These are phyloP conservation scores for Amphibalanus amphitrite DNA, from an alignment of 1,140 invertebrate species.

Conservation along the genomic window DNA sequence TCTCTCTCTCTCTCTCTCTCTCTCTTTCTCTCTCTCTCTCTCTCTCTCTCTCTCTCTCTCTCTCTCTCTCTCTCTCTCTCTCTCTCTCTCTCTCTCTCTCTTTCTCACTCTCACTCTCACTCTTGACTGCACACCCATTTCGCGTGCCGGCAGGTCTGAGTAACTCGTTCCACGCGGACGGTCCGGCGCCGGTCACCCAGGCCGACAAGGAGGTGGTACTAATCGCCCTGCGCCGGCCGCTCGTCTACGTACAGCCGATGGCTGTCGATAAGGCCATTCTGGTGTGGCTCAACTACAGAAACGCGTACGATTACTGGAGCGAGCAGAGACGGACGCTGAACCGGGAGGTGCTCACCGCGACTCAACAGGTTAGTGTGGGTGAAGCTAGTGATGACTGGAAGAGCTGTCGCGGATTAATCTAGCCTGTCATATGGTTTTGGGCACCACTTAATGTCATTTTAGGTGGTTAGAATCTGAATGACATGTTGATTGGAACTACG, in stretches of 20 bases:
- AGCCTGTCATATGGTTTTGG: not conserved
- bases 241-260: constrained; percentile 87
- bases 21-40: no score
- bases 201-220: constrained; percentile 81
- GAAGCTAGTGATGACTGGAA: no score
- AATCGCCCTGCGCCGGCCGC: constrained; percentile 71
- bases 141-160: constrained; percentile 28
- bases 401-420: no score
- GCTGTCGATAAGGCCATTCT: constrained; percentile 91
- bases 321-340: constrained; percentile 78
- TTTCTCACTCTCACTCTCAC: no score
- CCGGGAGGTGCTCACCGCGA: constrained; percentile 65
- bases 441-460: not conserved
- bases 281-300: constrained; percentile 96
- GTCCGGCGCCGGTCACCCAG: constrained; percentile 40
- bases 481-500: not conserved
- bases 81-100: no score
- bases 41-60: no score
- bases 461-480: not conserved
- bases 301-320: constrained; percentile 97
- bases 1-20: no score
- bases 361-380: constrained; percentile 38
- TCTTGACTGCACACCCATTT: no score
- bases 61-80: no score
- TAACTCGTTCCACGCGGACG: constrained; percentile 74